Percentiles rank a stretch among this genome's conserved stretches.
Evolutionary conservation across 2,888 invertebrate genomes (phyloP).

Genomic region (Abrostola triplasia): DNA sequence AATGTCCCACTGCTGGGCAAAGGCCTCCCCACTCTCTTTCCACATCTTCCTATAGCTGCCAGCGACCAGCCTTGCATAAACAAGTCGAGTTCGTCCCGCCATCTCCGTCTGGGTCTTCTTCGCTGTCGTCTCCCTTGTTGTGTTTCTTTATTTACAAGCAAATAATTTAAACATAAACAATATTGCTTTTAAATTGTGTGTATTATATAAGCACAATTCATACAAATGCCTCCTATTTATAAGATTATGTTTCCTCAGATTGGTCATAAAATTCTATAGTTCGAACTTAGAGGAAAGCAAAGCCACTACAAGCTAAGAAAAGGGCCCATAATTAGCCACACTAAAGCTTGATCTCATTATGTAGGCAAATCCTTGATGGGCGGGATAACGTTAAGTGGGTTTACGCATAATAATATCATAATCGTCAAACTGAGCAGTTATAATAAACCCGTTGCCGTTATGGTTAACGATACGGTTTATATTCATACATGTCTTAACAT

Average conservation of each 20-base stretch:
- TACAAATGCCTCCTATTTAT: neutral
- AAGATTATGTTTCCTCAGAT: neutral
- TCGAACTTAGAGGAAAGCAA: neutral
- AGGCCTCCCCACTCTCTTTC: no score
- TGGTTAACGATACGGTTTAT: neutral
- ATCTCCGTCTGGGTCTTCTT: no score
- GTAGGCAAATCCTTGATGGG: slow-evolving; percentile 22
- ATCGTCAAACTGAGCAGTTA: slow-evolving; percentile 20
- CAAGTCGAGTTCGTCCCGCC: no score
- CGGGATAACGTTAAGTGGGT: slow-evolving; percentile 25
- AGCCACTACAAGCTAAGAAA: slow-evolving; percentile 7
- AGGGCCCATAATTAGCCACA: slow-evolving; percentile 15
- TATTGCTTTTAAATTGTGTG: neutral
- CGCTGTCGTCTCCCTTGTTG: no score
- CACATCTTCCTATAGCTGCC: no score
- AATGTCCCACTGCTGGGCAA: no score
- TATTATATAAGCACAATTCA: neutral
- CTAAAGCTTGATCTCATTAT: slow-evolving; percentile 20
- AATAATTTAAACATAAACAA: no score
- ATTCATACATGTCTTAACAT: neutral
- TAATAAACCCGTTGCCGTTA: slow-evolving; percentile 12
- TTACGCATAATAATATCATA: slow-evolving; percentile 22
- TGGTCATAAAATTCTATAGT: neutral
- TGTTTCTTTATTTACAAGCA: no score
- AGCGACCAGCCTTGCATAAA: no score